Percentiles rank a stretch among this genome's conserved stretches.
phyloP scores from a whole-genome alignment of 2,113 vertebrate species.

The Leptobrachium leishanense region DNA sequence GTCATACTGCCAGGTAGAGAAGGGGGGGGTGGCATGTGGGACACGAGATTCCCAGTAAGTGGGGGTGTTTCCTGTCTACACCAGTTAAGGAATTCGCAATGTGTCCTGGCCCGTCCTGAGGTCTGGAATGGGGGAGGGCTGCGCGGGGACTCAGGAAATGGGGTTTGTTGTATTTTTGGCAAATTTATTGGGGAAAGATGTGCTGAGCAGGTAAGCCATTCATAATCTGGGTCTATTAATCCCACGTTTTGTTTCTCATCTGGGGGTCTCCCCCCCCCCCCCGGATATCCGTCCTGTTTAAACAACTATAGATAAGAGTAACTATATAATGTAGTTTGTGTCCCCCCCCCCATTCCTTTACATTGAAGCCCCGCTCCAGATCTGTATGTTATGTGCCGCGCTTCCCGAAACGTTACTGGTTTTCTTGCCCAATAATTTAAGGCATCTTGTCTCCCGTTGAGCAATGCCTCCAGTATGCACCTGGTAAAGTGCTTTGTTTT shows the following conservation, averaged over 20 bases:
- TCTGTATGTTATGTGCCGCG: no score
- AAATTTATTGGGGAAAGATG: not conserved
- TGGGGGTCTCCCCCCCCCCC: not conserved
- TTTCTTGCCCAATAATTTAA: no score
- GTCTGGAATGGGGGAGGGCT: not conserved
- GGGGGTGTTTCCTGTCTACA: not conserved
- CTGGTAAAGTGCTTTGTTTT: no score
- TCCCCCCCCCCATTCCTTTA: no score
- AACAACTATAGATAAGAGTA: no score
- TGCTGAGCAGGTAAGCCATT: not conserved
- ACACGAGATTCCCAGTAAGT: not conserved
- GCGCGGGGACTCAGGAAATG: slow-evolving; percentile 4
- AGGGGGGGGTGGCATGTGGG: not conserved
- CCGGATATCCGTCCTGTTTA: not conserved
- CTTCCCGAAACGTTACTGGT: no score
- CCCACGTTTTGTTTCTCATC: not conserved
- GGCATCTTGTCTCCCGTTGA: no score
- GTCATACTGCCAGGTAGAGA: not conserved
- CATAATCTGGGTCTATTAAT: not conserved
- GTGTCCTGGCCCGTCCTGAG: slow-evolving; percentile 5
- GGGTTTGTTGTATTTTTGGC: no score
- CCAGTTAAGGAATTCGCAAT: slow-evolving; percentile 3
- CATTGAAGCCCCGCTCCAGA: no score
- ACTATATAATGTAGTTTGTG: no score
- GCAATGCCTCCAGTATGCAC: no score